Evolutionary conservation across 2,113 vertebrate species (phyloP).

Genomic region (Callochromis pleurospilus): DNA sequence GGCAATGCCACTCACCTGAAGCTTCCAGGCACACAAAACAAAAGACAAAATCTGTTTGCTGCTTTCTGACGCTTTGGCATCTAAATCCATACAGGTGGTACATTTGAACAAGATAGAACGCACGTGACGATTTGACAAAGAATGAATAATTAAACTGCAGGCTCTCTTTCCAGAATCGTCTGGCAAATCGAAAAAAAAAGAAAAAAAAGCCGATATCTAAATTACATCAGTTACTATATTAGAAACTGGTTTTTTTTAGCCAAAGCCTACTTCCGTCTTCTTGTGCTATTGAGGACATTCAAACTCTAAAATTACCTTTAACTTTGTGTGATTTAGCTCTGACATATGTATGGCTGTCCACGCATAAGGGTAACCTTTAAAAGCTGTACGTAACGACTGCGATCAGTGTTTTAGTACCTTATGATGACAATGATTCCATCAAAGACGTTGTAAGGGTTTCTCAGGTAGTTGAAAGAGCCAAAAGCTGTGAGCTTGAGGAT

Average conservation of each 20-base stretch:
- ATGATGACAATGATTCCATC: conserved; percentile 97
- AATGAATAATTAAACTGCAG: conserved; percentile 1
- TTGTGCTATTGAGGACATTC: not conserved
- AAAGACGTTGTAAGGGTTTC: conserved; percentile 95
- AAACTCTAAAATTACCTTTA: not conserved
- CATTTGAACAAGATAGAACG: not conserved
- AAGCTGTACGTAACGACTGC: not conserved
- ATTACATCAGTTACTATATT: not conserved
- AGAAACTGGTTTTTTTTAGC: not conserved
- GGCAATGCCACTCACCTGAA: conserved; percentile 17
- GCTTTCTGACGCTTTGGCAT: conserved; percentile 31
- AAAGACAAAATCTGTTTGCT: conserved; percentile 9
- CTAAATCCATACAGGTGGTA: conserved; percentile 19
- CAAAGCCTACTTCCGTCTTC: accelerated
- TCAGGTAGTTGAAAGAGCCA: conserved; percentile 89
- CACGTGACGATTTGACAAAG: conserved; percentile 9
- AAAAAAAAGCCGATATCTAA: not conserved
- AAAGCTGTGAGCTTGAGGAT: conserved; percentile 92
- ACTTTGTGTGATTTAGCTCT: not conserved
- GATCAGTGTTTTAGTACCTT: conserved; percentile 62
- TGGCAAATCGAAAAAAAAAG: not conserved
- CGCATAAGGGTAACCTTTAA: not conserved
- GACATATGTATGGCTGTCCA: not conserved
- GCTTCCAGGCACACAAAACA: conserved; percentile 15
- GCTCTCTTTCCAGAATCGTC: not conserved